phyloP scores from a whole-genome alignment of 2,797 vertebrate species.

The Miichthys miiuy region DNA sequence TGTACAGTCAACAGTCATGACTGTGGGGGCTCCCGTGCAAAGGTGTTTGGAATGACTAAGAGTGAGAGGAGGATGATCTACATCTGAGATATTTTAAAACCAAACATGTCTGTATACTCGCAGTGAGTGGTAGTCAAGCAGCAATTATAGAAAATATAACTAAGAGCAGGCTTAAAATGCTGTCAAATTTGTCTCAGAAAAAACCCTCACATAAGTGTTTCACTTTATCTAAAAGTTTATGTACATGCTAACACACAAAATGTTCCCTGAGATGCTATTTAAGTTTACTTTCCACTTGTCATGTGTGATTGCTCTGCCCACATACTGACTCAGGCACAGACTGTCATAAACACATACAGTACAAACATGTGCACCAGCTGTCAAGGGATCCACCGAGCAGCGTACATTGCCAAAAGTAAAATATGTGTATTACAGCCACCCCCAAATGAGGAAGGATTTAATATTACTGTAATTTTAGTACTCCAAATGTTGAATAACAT shows the following conservation, averaged over 20 bases:
- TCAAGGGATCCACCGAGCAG: constrained; percentile 30
- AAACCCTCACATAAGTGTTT: neutral
- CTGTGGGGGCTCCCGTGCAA: constrained; percentile 6
- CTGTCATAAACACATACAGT: constrained; percentile 35
- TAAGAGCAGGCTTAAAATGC: neutral
- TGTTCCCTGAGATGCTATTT: constrained; percentile 12
- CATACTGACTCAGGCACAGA: constrained; percentile 24
- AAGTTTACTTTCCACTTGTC: neutral
- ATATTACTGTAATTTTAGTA: constrained; percentile 22
- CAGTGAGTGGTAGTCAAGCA: neutral
- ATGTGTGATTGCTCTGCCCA: constrained; percentile 8
- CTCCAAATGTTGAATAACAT: constrained; percentile 49
- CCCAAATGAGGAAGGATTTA: constrained; percentile 30
- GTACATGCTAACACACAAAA: neutral
- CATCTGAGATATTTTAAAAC: neutral
- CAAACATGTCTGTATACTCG: neutral
- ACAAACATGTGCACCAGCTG: constrained; percentile 53
- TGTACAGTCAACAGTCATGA: constrained; percentile 3
- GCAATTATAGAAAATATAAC: neutral
- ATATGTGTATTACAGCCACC: constrained; percentile 30
- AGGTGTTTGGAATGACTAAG: constrained; percentile 6
- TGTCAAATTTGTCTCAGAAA: neutral
- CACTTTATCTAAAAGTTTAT: constrained; percentile 9
- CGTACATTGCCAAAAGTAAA: constrained; percentile 35
- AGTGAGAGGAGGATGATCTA: neutral